phyloP scores from a whole-genome alignment of 2,797 vertebrate species.

The Bradypus variegatus region DNA sequence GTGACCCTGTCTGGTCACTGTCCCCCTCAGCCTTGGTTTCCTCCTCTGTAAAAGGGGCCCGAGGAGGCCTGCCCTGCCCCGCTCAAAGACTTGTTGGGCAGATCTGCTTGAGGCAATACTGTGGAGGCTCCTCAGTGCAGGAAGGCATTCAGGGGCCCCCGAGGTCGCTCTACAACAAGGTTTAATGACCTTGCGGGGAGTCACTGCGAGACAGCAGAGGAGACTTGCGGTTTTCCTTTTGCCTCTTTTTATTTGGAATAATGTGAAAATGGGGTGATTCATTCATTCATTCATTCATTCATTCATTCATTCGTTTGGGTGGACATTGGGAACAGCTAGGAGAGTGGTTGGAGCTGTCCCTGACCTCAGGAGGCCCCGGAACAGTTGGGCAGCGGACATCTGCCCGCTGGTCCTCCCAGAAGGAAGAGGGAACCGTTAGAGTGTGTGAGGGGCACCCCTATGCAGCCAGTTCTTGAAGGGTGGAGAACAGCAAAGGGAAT shows the following conservation, averaged over 20 bases:
- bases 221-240: too few species aligned
- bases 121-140: background rate
- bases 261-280: too few species aligned
- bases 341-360: too few species aligned
- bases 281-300: background rate
- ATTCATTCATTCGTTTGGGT: background rate
- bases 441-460: background rate
- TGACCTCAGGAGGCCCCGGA: background rate
- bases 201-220: background rate
- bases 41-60: background rate
- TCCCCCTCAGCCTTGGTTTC: background rate
- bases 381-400: background rate
- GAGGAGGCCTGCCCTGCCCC: background rate
- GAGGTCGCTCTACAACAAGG: background rate
- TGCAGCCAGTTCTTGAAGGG: background rate
- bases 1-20: background rate
- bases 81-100: background rate
- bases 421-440: background rate
- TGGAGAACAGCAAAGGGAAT: background rate
- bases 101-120: background rate
- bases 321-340: background rate
- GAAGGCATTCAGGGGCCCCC: accelerated
- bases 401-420: too few species aligned
- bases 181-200: background rate
- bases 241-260: background rate